Conservation (phyloP, 1,140 invertebrate genomes). For the Phymorhynchus buccinoides region DNA sequence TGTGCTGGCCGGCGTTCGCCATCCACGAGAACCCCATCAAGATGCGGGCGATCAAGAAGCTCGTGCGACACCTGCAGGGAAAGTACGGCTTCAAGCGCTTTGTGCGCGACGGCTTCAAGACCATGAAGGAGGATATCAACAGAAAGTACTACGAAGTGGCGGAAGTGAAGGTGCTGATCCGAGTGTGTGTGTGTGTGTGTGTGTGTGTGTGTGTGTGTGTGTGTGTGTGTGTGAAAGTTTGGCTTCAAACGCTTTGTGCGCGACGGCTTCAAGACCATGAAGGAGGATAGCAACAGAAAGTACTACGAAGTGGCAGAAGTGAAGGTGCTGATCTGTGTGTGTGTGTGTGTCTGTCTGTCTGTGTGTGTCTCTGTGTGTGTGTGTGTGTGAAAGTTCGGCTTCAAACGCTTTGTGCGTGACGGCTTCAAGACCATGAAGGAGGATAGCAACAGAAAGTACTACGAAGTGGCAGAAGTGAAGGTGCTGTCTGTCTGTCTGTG, state of each 20-base stretch:
- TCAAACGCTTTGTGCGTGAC: constrained; percentile 95
- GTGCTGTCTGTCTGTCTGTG: too few relatives aligned
- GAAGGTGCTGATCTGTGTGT: too few relatives aligned
- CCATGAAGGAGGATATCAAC: constrained; percentile 86
- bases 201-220: background rate
- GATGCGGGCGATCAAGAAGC: constrained; percentile 89
- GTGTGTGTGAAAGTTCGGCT: constrained; percentile 93
- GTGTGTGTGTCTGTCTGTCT: too few relatives aligned
- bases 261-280: constrained; percentile 92
- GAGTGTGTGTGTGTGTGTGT: background rate
- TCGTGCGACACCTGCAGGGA: constrained; percentile 88
- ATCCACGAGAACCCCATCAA: constrained; percentile 95
- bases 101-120: constrained; percentile 95
- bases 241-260: constrained; percentile 96
- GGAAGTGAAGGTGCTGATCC: constrained; percentile 80
- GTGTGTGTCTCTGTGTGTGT: too few relatives aligned
- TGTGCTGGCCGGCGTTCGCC: constrained; percentile 98
- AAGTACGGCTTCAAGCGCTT: constrained; percentile 95
- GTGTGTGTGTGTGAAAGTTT: too few relatives aligned
- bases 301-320: constrained; percentile 83
- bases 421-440: constrained; percentile 94
- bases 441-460: constrained; percentile 83
- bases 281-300: constrained; percentile 86
- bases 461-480: constrained; percentile 82
- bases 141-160: constrained; percentile 82